A percentile compares a stretch with the other conserved stretches of the same genome.
phyloP scores from a whole-genome alignment of 2,113 vertebrate species.

The Microcebus jonahi region DNA sequence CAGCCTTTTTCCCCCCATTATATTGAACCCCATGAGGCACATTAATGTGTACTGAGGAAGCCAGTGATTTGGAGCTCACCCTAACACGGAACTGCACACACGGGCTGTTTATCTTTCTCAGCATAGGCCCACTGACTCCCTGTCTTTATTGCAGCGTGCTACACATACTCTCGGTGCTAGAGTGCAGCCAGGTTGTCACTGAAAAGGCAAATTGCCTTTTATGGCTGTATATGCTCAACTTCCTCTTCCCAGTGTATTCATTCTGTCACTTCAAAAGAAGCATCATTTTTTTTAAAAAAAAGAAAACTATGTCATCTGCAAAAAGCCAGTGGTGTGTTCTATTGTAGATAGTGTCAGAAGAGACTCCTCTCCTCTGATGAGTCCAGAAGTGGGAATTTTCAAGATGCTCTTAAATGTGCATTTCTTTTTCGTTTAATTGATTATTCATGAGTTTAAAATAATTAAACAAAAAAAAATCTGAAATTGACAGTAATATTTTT shows the following conservation, averaged over 20 bases:
- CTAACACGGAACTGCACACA: not conserved
- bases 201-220: conserved; percentile 15
- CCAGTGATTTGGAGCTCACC: not conserved
- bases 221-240: not conserved
- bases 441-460: conserved; percentile 74
- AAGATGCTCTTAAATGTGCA: not conserved
- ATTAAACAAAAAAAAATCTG: conserved; percentile 57
- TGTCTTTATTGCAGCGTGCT: not conserved
- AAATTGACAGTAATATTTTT: conserved; percentile 72
- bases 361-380: not conserved
- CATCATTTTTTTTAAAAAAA: not conserved
- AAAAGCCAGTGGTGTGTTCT: not conserved
- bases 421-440: conserved; percentile 60
- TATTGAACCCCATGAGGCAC: not conserved
- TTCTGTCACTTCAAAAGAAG: conserved; percentile 49
- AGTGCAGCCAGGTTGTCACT: not conserved
- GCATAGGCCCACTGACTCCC: not conserved
- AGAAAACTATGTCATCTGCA: not conserved
- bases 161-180: rapidly evolving
- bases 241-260: not conserved
- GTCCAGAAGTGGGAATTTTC: not conserved
- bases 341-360: not conserved
- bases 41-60: not conserved
- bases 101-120: not conserved
- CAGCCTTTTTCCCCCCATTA: not conserved